Evolutionary conservation across 1,140 invertebrate species (phyloP).

Genomic region (Rhopalosiphum maidis): DNA sequence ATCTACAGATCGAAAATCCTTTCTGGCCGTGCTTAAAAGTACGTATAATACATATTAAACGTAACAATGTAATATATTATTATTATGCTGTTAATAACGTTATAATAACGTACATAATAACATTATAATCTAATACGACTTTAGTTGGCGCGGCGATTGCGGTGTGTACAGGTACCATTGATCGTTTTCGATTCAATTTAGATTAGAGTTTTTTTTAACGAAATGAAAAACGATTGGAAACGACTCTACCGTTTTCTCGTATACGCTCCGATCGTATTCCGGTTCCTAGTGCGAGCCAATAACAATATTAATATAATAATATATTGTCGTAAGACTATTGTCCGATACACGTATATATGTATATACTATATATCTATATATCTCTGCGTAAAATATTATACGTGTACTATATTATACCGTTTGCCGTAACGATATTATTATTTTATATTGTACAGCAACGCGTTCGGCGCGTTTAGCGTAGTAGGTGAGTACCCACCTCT

Average conservation of each 20-base stretch:
- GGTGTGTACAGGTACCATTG: neutral
- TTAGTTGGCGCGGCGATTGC: neutral
- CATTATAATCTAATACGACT: neutral
- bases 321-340: conserved; percentile 5
- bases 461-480: neutral
- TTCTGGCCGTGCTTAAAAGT: neutral
- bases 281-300: neutral
- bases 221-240: conserved; percentile 6
- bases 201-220: neutral
- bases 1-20: neutral
- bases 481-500: no score
- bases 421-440: neutral
- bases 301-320: neutral
- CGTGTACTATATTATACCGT: neutral
- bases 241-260: neutral
- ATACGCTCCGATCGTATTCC: neutral
- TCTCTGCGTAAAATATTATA: neutral
- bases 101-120: neutral
- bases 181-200: neutral
- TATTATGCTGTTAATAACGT: neutral
- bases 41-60: neutral
- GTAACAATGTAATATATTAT: neutral
- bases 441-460: neutral
- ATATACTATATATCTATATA: neutral
- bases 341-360: neutral